Conservation (phyloP, 2,797 vertebrate genomes). For the Phylloscopus collybita region DNA sequence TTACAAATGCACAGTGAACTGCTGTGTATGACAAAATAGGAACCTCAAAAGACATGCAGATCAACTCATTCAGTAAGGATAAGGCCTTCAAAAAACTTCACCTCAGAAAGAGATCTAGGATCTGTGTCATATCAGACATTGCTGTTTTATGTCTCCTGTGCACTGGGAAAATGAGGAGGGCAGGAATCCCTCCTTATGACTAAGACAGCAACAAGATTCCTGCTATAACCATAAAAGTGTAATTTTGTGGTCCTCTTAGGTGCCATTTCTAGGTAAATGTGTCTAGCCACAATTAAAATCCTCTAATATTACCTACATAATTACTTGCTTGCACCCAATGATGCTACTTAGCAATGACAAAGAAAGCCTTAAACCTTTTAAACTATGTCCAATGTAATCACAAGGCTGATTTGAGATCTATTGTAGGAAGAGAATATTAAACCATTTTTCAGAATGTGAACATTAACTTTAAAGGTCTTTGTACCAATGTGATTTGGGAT, state of each 20-base stretch:
- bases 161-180: neutral
- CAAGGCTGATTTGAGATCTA: neutral
- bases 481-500: fast-evolving
- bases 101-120: neutral
- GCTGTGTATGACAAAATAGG: neutral
- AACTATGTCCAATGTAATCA: neutral
- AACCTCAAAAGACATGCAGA: neutral
- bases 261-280: constrained; percentile 40
- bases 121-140: neutral
- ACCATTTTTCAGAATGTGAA: neutral
- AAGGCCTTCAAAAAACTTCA: neutral
- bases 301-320: constrained; percentile 49
- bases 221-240: constrained; percentile 23
- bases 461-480: neutral
- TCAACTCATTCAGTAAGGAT: neutral
- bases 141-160: neutral
- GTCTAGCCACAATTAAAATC: constrained; percentile 51
- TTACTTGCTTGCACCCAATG: neutral
- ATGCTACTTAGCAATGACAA: constrained; percentile 21
- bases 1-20: neutral
- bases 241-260: constrained; percentile 58
- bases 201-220: constrained; percentile 23
- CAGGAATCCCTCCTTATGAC: neutral
- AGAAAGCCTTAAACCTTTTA: constrained; percentile 26
- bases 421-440: neutral